A percentile compares a stretch with the other conserved stretches of the same genome.
Conservation (phyloP, 2,113 vertebrate genomes). For the Nymphicus hollandicus region DNA sequence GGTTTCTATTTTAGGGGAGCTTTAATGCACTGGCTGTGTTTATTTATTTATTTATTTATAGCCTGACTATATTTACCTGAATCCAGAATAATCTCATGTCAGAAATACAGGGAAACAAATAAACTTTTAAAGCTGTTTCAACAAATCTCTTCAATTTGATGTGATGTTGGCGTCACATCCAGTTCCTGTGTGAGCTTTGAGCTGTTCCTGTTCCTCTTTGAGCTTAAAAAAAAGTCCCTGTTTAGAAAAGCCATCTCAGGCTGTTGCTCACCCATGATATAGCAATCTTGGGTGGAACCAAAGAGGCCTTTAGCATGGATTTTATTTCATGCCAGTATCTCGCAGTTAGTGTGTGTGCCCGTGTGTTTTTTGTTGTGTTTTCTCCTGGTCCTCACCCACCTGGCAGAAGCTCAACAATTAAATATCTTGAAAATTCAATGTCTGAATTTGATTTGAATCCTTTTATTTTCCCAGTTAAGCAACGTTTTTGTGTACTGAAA, state of each 20-base stretch:
- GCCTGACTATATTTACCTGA: neutral
- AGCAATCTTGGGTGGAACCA: neutral
- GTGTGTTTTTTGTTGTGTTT: neutral
- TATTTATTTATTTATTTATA: neutral
- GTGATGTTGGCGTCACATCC: fast-evolving
- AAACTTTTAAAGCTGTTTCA: neutral
- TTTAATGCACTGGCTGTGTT: neutral
- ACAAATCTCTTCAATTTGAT: neutral
- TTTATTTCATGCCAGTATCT: neutral
- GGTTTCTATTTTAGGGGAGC: neutral
- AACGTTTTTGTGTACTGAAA: neutral
- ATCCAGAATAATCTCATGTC: neutral
- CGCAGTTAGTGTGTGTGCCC: neutral
- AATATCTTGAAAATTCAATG: neutral
- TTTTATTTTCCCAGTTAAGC: neutral
- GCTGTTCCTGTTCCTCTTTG: neutral
- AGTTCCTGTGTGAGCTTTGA: neutral
- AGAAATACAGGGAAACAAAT: neutral
- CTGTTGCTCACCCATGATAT: neutral
- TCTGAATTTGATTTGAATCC: neutral
- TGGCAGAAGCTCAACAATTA: neutral
- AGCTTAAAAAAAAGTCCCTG: neutral
- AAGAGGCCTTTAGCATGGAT: neutral
- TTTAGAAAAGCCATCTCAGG: neutral
- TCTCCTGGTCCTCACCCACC: neutral